A percentile compares a stretch with the other conserved stretches of the same genome.
Evolutionary conservation across 1,140 invertebrate genomes (phyloP).

Genomic region (Hylyphantes graminicola): DNA sequence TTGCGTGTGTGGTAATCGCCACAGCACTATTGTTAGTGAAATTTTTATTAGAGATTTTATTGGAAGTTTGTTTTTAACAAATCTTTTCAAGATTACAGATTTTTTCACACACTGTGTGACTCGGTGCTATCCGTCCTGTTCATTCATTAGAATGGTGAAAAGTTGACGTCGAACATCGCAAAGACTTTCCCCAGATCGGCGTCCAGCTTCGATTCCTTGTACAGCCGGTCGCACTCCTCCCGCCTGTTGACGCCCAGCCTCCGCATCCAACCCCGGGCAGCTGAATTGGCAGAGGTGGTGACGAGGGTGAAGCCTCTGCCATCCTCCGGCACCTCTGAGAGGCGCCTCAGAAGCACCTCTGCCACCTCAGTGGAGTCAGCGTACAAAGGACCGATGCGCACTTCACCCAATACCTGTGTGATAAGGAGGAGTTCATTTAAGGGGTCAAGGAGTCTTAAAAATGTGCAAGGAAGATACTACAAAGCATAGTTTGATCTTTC

Average conservation of each 20-base stretch:
- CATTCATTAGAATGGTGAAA: slow-evolving; percentile 61
- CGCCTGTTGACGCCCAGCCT: slow-evolving; percentile 52
- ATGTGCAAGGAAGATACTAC: too few relatives aligned
- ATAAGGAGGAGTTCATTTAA: too few relatives aligned
- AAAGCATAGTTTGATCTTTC: too few relatives aligned
- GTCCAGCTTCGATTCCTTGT: slow-evolving; percentile 49
- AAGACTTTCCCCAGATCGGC: slow-evolving; percentile 61
- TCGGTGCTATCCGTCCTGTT: background rate
- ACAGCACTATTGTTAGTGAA: too few relatives aligned
- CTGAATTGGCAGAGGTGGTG: slow-evolving; percentile 57
- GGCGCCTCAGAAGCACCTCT: slow-evolving; percentile 54
- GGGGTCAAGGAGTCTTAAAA: too few relatives aligned
- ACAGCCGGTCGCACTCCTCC: slow-evolving; percentile 57
- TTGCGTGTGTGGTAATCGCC: too few relatives aligned
- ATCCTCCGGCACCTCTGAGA: slow-evolving; percentile 41
- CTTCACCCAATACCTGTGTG: too few relatives aligned
- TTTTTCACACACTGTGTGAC: too few relatives aligned
- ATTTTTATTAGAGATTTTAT: too few relatives aligned
- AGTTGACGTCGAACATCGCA: slow-evolving; percentile 62
- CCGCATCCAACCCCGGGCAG: slow-evolving; percentile 46
- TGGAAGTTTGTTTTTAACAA: too few relatives aligned
- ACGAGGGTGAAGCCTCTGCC: slow-evolving; percentile 57
- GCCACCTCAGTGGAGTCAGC: slow-evolving; percentile 61
- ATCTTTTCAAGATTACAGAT: too few relatives aligned
- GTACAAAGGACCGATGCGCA: slow-evolving; percentile 62